Evolutionary conservation across 2,113 vertebrate genomes (phyloP), one percentile per base, ranked within the genome.

Genomic region (Pollachius pollachius): DNA sequence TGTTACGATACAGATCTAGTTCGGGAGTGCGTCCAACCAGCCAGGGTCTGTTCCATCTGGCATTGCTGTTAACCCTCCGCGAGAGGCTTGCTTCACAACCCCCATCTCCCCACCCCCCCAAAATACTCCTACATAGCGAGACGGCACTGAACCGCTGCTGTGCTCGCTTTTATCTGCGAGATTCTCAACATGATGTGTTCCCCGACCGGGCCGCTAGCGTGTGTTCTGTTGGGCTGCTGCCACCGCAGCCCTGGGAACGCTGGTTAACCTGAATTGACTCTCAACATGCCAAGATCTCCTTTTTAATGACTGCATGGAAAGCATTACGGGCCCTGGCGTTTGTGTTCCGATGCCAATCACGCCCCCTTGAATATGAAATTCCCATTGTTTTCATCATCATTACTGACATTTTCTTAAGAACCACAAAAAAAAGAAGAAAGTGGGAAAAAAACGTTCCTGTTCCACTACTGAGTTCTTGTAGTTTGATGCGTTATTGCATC

Each of bases 31-130:
- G 54, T 83, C 79, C 72, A 79, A 67, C 65, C 74, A 76, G 68
- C 74, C 59, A 65, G 61, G 63, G 23, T 81, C 62, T 76, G 73
- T 67, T 80, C 71, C 80, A 81, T 86, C 86, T 90, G 87, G 74
- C 73, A 81, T 85, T 85, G 66, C 64, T 64, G 79, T 88, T 83
- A 84, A 73, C 61, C 63, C 64, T 76, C 60, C 73, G 69, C 54
- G 48, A 78, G 63, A 19, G 73, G 68, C 70, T 70, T 17, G 83
- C 74, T 82, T 65, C 30, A 74, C 68, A 77, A 73, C 70, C 30
- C 12, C 73, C 71, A 1, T 23, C 21, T 23, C 21, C 21, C 21
- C 21, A 23, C 21, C 21, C 21, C 21, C 21, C 21, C 21, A 23
- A 75, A 83, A 78, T 77, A 62, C n/a, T 1, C 57, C 71, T 62